These are phyloP conservation scores for Muscidifurax raptorellus DNA, from an alignment of 1,140 invertebrate genomes.

Conservation along the genomic window DNA sequence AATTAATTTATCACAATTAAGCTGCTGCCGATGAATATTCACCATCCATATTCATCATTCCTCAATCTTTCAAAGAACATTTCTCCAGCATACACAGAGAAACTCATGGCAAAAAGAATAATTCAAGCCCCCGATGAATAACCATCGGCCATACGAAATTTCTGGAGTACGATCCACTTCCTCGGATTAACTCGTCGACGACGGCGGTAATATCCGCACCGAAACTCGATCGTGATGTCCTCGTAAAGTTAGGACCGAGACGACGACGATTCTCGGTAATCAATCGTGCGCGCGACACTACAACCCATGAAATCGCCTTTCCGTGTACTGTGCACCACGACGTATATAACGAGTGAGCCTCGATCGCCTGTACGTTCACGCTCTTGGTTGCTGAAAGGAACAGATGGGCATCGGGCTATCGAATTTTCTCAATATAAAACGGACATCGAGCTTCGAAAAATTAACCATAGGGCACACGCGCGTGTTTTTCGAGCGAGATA, in stretches of 20 bases:
- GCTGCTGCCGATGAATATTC: background rate
- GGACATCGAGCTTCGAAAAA: background rate
- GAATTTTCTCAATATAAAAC: background rate
- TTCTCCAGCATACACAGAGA: background rate
- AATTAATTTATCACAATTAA: background rate
- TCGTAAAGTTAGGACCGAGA: no score
- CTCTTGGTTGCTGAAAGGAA: no score
- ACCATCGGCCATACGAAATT: background rate
- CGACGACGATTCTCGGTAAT: no score
- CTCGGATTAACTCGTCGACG: background rate
- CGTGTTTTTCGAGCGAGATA: slow-evolving; percentile 68
- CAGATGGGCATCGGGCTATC: no score
- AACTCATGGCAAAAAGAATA: background rate
- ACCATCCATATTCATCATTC: background rate
- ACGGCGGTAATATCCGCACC: no score
- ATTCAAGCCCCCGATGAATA: background rate
- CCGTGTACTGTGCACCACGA: background rate
- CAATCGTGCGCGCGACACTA: background rate
- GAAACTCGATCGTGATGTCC: no score
- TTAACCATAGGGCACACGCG: slow-evolving; percentile 54
- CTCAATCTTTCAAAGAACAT: background rate
- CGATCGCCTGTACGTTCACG: no score
- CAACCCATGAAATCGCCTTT: slow-evolving; percentile 1
- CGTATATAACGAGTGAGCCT: no score
- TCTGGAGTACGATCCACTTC: background rate